Conservation (phyloP, 2,113 vertebrate species). For the Ammodytes marinus region DNA sequence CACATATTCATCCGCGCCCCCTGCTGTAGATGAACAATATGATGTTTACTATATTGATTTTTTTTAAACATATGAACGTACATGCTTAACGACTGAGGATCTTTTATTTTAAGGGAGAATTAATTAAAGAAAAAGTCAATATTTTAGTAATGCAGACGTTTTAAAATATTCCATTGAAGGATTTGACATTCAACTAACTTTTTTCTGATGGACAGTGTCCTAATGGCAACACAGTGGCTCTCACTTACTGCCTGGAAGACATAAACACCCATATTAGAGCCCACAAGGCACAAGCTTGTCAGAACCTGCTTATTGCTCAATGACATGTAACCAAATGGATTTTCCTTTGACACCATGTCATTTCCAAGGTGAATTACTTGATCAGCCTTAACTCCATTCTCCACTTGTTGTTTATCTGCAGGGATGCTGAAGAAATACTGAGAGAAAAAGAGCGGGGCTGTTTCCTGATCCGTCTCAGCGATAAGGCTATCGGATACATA, state of each 20-base stretch:
- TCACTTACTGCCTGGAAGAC: neutral
- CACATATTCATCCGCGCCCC: too few relatives aligned
- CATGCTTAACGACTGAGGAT: too few relatives aligned
- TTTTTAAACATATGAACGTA: too few relatives aligned
- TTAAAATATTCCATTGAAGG: neutral
- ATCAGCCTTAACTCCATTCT: neutral
- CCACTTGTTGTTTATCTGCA: conserved; percentile 56
- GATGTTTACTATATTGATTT: too few relatives aligned
- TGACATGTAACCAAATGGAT: conserved; percentile 14
- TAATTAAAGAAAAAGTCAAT: too few relatives aligned
- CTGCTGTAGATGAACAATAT: too few relatives aligned
- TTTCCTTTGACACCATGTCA: conserved; percentile 19
- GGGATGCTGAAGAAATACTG: conserved; percentile 88
- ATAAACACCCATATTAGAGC: conserved; percentile 23
- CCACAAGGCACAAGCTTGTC: neutral
- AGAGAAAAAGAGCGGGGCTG: conserved; percentile 84
- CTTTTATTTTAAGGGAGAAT: too few relatives aligned
- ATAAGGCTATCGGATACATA: conserved; percentile 89
- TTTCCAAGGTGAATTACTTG: conserved; percentile 4
- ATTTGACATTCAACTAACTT: neutral
- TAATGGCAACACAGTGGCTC: neutral
- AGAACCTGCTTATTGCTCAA: neutral
- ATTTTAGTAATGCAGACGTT: too few relatives aligned
- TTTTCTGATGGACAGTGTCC: conserved; percentile 24
- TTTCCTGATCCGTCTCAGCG: conserved; percentile 90